These are phyloP conservation scores for Tortrix viridana DNA, from an alignment of 2,888 invertebrate species.

Conservation along the genomic window DNA sequence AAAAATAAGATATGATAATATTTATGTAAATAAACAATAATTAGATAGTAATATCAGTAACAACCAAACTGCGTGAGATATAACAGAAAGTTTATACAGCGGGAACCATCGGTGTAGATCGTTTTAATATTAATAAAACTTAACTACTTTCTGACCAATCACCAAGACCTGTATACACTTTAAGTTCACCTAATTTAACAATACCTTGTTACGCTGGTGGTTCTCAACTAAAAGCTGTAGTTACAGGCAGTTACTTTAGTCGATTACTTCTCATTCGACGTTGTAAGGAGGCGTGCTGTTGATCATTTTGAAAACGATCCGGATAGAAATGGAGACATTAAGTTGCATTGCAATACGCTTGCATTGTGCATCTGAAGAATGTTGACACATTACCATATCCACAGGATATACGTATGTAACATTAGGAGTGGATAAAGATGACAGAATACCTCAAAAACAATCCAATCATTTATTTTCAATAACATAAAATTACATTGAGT, in stretches of 20 bases:
- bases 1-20: too few species aligned
- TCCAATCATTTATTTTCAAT: too few species aligned
- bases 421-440: too few species aligned
- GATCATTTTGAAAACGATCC: conserved; percentile 32
- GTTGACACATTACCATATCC: neutral
- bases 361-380: neutral
- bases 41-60: neutral
- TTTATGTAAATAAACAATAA: too few species aligned
- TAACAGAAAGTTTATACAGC: conserved; percentile 13
- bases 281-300: conserved; percentile 20
- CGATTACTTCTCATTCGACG: conserved; percentile 34
- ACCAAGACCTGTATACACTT: neutral
- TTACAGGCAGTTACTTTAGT: conserved; percentile 31
- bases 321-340: conserved; percentile 35
- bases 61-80: conserved; percentile 9
- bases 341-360: conserved; percentile 4
- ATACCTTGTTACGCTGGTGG: conserved; percentile 9
- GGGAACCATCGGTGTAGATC: conserved; percentile 29
- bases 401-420: neutral
- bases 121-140: conserved; percentile 35
- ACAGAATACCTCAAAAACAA: too few species aligned
- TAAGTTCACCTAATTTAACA: neutral
- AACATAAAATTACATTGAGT: too few species aligned
- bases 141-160: conserved; percentile 20
- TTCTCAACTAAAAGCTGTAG: conserved; percentile 12